phyloP scores from a whole-genome alignment of 2,113 vertebrate species.

The Tyrannus savana region DNA sequence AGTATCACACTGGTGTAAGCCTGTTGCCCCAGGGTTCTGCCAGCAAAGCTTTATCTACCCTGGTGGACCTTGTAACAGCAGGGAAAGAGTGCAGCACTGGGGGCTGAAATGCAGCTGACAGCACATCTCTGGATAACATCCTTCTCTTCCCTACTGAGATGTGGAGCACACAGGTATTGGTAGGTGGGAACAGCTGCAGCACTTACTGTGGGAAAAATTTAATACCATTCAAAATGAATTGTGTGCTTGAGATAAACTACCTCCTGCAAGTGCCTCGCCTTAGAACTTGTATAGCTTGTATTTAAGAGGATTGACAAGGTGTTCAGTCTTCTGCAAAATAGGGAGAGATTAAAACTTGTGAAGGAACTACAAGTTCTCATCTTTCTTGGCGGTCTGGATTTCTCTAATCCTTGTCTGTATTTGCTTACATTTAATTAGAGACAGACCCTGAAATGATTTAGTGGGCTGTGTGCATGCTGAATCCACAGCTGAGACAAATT shows the following conservation, averaged over 20 bases:
- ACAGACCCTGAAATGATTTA: neutral
- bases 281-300: neutral
- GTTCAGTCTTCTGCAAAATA: neutral
- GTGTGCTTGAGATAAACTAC: neutral
- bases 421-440: neutral
- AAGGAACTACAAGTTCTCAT: neutral
- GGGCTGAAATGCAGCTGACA: neutral
- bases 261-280: neutral
- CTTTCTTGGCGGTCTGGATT: neutral
- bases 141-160: neutral
- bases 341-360: neutral
- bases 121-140: neutral
- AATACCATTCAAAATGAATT: conserved; percentile 14
- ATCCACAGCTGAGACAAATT: neutral
- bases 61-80: too few relatives aligned
- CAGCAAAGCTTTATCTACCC: neutral
- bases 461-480: neutral
- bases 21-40: neutral
- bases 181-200: neutral
- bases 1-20: neutral
- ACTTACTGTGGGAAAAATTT: neutral
- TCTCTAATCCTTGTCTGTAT: neutral
- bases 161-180: neutral
- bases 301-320: neutral
- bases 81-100: neutral